Percentiles rank a stretch among this genome's conserved stretches.
Evolutionary conservation across 2,113 vertebrate genomes (phyloP).

Genomic region (Pyxicephalus adspersus): DNA sequence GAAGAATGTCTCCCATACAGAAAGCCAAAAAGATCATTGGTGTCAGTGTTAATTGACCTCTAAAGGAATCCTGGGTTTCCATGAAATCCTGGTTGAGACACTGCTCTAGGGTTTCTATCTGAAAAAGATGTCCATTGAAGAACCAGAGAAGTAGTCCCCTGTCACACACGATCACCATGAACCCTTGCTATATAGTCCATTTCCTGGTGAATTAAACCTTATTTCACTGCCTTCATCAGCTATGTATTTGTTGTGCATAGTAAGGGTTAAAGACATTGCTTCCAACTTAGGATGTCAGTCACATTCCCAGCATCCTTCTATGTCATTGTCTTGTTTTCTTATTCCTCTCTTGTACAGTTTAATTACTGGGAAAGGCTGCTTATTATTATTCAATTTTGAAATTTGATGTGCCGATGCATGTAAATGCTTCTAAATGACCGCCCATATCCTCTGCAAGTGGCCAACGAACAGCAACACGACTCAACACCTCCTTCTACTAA

Average conservation of each 20-base stretch:
- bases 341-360: conserved; percentile 92
- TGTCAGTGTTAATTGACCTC: too few species aligned
- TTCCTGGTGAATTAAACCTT: too few species aligned
- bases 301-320: conserved; percentile 82
- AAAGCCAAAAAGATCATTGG: too few species aligned
- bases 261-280: neutral
- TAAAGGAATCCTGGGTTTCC: too few species aligned
- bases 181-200: too few species aligned
- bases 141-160: too few species aligned
- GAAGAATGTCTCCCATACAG: too few species aligned
- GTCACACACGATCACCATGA: too few species aligned
- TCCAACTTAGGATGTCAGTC: conserved; percentile 76
- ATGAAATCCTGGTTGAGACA: too few species aligned
- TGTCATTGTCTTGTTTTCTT: conserved; percentile 84
- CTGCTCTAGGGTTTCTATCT: too few species aligned
- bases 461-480: conserved; percentile 61
- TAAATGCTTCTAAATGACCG: conserved; percentile 99
- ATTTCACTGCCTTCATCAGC: too few species aligned
- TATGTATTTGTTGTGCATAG: neutral
- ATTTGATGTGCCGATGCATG: conserved; percentile 95
- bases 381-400: conserved; percentile 99
- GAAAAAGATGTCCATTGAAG: too few species aligned
- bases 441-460: conserved; percentile 88
- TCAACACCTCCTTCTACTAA: conserved; percentile 73
- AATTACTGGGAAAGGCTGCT: conserved; percentile 87